Conservation (phyloP, 2,888 invertebrate species). For the Chaetogeoica ovagalla region DNA sequence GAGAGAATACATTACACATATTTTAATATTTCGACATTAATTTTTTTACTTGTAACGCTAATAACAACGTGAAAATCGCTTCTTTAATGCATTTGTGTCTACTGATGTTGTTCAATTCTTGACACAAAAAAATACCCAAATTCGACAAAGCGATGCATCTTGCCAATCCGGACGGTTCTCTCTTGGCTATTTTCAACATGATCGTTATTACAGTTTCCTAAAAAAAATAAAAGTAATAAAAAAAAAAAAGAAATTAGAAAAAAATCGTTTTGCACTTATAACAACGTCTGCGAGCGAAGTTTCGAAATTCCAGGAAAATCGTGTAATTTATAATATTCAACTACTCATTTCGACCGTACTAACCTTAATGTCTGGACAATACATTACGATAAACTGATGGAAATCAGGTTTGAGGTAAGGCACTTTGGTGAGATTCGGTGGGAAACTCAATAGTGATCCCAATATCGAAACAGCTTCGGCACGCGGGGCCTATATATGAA, state of each 20-base stretch:
- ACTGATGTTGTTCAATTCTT: slow-evolving; percentile 65
- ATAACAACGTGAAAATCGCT: slow-evolving; percentile 70
- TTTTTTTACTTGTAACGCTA: slow-evolving; percentile 68
- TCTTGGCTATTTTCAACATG: slow-evolving; percentile 81
- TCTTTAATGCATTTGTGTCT: slow-evolving; percentile 70
- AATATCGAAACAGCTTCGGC: slow-evolving; percentile 89
- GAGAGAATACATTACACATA: not conserved
- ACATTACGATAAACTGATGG: slow-evolving; percentile 64
- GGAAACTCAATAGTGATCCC: slow-evolving; percentile 82
- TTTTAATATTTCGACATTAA: not conserved
- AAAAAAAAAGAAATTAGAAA: too few relatives aligned
- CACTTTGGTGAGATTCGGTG: slow-evolving; percentile 70
- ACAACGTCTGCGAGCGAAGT: too few relatives aligned
- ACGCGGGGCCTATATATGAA: slow-evolving; percentile 70
- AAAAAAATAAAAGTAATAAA: too few relatives aligned
- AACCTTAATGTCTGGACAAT: slow-evolving; percentile 78
- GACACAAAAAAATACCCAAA: slow-evolving; percentile 74
- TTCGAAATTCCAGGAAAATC: too few relatives aligned
- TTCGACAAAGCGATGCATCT: slow-evolving; percentile 87
- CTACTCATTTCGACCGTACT: too few relatives aligned
- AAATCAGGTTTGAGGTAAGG: slow-evolving; percentile 72
- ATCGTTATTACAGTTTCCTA: slow-evolving; percentile 87
- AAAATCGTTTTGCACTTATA: too few relatives aligned
- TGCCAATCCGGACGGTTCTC: slow-evolving; percentile 85
- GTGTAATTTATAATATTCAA: too few relatives aligned